Evolutionary conservation across 2,113 vertebrate genomes (phyloP).

Genomic region (Mellivora capensis): DNA sequence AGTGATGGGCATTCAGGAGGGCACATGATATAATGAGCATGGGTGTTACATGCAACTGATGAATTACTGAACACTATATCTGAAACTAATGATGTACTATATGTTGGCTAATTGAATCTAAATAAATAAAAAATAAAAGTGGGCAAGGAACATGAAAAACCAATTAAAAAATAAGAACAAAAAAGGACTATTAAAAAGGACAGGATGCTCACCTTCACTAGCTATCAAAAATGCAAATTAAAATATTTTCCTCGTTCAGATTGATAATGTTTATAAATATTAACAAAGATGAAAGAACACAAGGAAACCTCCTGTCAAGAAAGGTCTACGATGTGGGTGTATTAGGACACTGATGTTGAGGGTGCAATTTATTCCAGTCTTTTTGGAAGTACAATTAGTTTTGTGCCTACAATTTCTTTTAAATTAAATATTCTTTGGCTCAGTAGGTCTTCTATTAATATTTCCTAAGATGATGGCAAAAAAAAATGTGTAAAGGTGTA

Average conservation of each 20-base stretch:
- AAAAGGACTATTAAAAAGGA: constrained; percentile 22
- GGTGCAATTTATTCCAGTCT: background rate
- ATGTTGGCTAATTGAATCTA: background rate
- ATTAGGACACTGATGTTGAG: background rate
- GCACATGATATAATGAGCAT: too few relatives aligned
- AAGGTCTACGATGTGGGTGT: background rate
- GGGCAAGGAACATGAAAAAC: background rate
- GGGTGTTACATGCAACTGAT: background rate
- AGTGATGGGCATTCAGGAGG: too few relatives aligned
- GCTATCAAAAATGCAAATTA: background rate
- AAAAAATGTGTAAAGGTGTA: background rate
- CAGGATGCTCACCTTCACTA: background rate
- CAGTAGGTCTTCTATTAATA: background rate
- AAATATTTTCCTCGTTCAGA: background rate
- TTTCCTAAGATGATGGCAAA: background rate
- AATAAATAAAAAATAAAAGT: background rate
- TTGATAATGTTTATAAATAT: constrained; percentile 17
- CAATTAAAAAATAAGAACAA: constrained; percentile 12
- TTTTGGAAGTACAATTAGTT: background rate
- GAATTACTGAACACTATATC: background rate
- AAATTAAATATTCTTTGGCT: background rate
- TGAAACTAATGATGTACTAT: background rate
- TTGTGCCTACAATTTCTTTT: background rate
- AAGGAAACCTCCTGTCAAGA: background rate
- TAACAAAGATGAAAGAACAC: background rate